Evolutionary conservation across 2,797 vertebrate species (phyloP), one percentile per base, ranked within the genome.

Genomic region (Ceryle rudis): DNA sequence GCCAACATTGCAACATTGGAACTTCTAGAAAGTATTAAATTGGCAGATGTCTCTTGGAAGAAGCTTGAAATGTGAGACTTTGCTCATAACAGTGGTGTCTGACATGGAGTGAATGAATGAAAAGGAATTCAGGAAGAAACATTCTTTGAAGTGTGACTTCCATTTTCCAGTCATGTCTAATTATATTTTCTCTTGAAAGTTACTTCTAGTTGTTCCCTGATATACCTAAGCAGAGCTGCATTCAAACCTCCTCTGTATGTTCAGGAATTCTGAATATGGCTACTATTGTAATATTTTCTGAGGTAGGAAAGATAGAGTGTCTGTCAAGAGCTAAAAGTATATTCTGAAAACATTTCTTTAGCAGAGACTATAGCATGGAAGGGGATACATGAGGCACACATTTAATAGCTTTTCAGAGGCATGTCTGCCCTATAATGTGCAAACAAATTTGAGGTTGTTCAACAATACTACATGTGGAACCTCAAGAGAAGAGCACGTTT

Each of bases 181-280:
- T 39, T 74, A 6, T 18, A 83, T 54, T 20, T 77, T 77, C 31
- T 71, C 25, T 31, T 44, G 11, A 67, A 92, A 71, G 5, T 14
- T 66, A 8, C 0, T 58, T 62, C 15, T 37, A 20, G 10, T 54
- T 1, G 0, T 11, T 52, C 11, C 9, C 11, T 42, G 5, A 20
- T 72, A 23, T 9, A 51, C 2, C 12, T 77, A 46, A 70, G n/a
- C 10, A 78, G 9, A 42, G 1, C 5, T 55, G 5, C 4, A 33
- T 58, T 74, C 35, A 55, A 25, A 35, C 11, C 19, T 44, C 12
- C 19, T 23, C 6, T 41, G 1, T 31, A 37, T 8, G 10, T n/a
- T 69, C 51, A 73, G 37, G 14, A 66, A 58, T 39, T 83, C 23
- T 14, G 57, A 44, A 83, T 8, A 3, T 42, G 29, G 9, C 18